Base-by-base conservation (phyloP, 2,113 vertebrate species). In the Seriola aureovittata region DNA sequence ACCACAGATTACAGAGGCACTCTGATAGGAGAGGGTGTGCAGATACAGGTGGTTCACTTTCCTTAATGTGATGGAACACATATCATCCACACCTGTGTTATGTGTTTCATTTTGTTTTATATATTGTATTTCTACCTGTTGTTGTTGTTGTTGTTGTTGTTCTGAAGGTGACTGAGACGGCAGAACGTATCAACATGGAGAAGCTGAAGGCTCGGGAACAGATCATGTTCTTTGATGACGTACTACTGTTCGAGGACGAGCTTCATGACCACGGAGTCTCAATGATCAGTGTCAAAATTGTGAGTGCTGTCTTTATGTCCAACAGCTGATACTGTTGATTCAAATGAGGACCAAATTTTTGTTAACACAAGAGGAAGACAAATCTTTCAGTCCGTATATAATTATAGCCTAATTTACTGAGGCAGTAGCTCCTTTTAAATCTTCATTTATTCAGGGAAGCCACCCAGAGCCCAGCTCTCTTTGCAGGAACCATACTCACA, bases 161-260 rank as follows among this genome's bases (percentile, higher is more conserved):
- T 64, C 17, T 84, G 46, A 72, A 99, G 97, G 98, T 96, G 82
- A 90, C 92, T 14, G 91, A 96, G 75, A 99, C 98, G 16, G 90
- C 94, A 25, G 97, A 99, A 74, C 96, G 97, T 1, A 99, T 99
- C 66, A 95, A 99, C 91, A 95, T 97, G 91, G 98, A 99, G 87
- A 98, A 97, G 90, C 88, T 99, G 85, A 98, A 99, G 92, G 95
- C 97, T 25, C 95, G 98, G 25, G 98, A 99, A 54, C 97, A 98
- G 93, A 99, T 99, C 71, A 96, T 97, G 95, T 99, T 99, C 92
- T 99, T 99, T 74, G 97, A 99, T 83, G 98, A 99, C 70, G 97
- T 99, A 55, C 92, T 99, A 46, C 91, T 99, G 44, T 99, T 99
- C 90, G 98, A 99, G 90, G 98, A 99, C 1, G 98, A 99, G 85